Conservation (phyloP, 2,113 vertebrate species). For the Clarias gariepinus region DNA sequence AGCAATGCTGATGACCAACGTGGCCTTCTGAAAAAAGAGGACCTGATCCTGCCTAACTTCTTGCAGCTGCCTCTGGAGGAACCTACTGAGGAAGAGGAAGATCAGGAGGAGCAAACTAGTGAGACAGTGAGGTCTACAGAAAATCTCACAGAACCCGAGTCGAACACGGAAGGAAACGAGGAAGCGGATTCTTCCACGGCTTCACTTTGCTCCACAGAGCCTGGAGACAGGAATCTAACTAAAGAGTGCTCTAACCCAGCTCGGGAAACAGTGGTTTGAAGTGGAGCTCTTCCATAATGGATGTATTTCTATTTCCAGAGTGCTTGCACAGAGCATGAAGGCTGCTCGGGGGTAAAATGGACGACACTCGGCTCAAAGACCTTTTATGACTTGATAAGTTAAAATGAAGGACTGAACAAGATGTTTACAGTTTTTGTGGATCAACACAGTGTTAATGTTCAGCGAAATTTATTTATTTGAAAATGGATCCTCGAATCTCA, state of each 20-base stretch:
- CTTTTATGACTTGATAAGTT: not conserved
- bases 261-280: slow-evolving; percentile 57
- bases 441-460: slow-evolving; percentile 34
- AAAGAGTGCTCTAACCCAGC: slow-evolving; percentile 31
- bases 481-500: slow-evolving; percentile 1
- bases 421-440: slow-evolving; percentile 44
- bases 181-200: not conserved
- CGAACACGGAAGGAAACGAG: slow-evolving; percentile 4
- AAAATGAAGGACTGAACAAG: not conserved
- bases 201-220: slow-evolving; percentile 13
- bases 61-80: slow-evolving; percentile 73
- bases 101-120: not conserved
- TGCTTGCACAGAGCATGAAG: slow-evolving; percentile 19
- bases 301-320: slow-evolving; percentile 24
- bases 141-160: slow-evolving; percentile 9
- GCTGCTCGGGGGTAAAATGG: slow-evolving; percentile 10
- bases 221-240: slow-evolving; percentile 11
- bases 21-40: slow-evolving; percentile 82
- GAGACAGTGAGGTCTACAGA: not conserved
- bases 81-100: not conserved
- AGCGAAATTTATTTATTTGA: slow-evolving; percentile 51
- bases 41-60: slow-evolving; percentile 83
- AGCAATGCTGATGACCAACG: slow-evolving; percentile 83
- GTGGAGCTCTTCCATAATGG: not conserved
- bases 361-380: slow-evolving; percentile 16